These are phyloP conservation scores for Cyprinella venusta DNA, from an alignment of 2,797 vertebrate species.

Conservation along the genomic window DNA sequence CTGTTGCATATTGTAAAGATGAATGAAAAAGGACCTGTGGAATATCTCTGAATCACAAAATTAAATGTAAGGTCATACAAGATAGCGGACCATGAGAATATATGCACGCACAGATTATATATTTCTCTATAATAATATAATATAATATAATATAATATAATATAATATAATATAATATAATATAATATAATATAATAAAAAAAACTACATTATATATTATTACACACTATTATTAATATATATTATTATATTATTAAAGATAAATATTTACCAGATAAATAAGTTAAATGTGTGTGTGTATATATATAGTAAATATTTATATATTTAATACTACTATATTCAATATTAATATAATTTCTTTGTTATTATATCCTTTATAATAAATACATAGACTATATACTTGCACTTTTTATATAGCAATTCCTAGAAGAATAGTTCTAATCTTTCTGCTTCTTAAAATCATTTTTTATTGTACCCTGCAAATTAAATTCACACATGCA, in stretches of 20 bases:
- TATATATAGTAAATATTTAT: not conserved
- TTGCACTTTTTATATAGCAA: not conserved
- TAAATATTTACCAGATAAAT: too few relatives aligned
- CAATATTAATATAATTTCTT: not conserved
- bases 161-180: not conserved
- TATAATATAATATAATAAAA: too few relatives aligned
- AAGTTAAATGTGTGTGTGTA: too few relatives aligned
- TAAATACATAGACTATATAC: not conserved
- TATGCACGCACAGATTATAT: not conserved
- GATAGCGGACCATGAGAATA: slow-evolving; percentile 14
- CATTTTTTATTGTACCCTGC: slow-evolving; percentile 14
- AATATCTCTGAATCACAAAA: slow-evolving; percentile 32
- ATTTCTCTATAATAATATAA: not conserved
- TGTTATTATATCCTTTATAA: not conserved
- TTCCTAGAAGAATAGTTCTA: not conserved
- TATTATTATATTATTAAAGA: too few relatives aligned
- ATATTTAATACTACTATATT: not conserved
- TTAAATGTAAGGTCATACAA: slow-evolving; percentile 16
- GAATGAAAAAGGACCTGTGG: slow-evolving; percentile 25
- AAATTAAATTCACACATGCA: slow-evolving; percentile 63
- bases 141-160: not conserved
- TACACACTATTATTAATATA: too few relatives aligned
- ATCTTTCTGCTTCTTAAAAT: slow-evolving; percentile 16
- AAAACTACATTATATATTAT: too few relatives aligned
- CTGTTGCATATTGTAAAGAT: slow-evolving; percentile 49